Conservation (phyloP, 2,888 invertebrate genomes). For the Metacarcinus magister region DNA sequence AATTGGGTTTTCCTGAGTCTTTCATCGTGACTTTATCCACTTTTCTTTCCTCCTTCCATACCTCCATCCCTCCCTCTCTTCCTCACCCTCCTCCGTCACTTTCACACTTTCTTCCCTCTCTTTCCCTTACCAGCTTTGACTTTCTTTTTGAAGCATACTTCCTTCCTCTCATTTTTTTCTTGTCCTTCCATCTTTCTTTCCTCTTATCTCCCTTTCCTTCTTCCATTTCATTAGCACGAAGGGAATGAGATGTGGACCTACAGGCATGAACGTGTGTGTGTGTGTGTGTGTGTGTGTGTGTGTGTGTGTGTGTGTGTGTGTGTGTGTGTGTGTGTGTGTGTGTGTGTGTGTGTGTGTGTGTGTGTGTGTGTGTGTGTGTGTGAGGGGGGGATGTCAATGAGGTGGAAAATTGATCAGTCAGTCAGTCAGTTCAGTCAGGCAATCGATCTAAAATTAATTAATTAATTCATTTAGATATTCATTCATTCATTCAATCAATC, state of each 20-base stretch:
- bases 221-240: background rate
- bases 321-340: too few relatives aligned
- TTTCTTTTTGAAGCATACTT: background rate
- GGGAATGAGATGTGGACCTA: background rate
- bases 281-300: too few relatives aligned
- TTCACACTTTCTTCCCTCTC: background rate
- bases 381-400: background rate
- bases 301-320: too few relatives aligned
- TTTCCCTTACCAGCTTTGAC: background rate
- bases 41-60: background rate
- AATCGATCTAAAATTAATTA: too few relatives aligned
- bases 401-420: background rate
- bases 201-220: background rate
- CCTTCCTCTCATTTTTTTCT: background rate
- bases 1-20: conserved; percentile 14
- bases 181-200: background rate
- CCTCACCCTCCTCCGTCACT: background rate
- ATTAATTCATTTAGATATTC: too few relatives aligned
- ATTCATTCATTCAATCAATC: too few relatives aligned
- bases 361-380: too few relatives aligned
- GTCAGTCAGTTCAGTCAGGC: background rate
- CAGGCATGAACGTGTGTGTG: background rate
- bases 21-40: conserved; percentile 31
- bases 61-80: background rate
- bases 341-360: too few relatives aligned